Percentiles rank a stretch among this genome's conserved stretches.
Evolutionary conservation across 2,113 vertebrate genomes (phyloP).

Genomic region (Chlamydotis undulata): DNA sequence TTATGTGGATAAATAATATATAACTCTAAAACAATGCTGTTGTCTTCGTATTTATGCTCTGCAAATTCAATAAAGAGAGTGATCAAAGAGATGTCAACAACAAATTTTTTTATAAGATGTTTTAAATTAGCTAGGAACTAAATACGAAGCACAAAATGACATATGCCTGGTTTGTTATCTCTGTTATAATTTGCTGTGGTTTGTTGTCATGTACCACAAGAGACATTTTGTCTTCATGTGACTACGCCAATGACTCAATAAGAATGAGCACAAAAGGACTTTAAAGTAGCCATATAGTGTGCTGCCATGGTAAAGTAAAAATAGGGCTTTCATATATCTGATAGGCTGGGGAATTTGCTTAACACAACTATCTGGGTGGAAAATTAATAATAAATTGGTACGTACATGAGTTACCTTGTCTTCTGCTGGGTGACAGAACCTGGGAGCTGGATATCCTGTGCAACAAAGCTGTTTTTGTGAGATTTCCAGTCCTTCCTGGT

Average conservation of each 20-base stretch:
- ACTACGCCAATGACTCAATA: neutral
- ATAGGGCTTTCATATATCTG: neutral
- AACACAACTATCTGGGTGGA: neutral
- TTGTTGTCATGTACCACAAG: neutral
- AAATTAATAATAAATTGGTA: neutral
- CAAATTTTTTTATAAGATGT: neutral
- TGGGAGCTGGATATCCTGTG: neutral
- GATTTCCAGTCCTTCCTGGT: neutral
- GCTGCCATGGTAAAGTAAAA: neutral
- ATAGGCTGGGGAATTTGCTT: neutral
- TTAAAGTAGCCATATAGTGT: neutral
- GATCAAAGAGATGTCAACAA: neutral
- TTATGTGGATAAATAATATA: neutral
- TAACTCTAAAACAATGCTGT: neutral
- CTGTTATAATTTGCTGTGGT: neutral
- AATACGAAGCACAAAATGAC: neutral
- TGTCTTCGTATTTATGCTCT: neutral
- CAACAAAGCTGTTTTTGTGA: slow-evolving; percentile 28
- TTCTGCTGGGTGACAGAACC: neutral
- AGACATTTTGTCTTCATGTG: neutral
- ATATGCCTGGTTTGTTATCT: neutral
- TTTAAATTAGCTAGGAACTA: neutral
- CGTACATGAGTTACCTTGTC: neutral
- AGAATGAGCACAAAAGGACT: neutral
- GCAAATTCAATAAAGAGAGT: neutral